Base-by-base conservation (phyloP, 2,888 invertebrate genomes). In the Eupithecia inturbata region DNA sequence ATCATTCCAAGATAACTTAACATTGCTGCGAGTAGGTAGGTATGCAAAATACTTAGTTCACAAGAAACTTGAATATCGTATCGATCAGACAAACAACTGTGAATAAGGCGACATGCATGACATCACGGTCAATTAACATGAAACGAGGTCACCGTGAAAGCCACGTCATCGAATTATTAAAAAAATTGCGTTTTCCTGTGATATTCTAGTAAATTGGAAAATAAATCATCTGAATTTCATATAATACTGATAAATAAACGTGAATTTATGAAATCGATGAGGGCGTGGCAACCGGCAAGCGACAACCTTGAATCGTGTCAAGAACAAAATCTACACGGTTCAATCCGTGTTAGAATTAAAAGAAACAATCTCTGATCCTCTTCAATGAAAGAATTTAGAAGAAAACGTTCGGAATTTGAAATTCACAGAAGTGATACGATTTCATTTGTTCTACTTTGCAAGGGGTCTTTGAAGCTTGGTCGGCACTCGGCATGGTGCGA, bases 401-500 rank as follows among this genome's bases (percentile, higher is more conserved):
- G 4, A 67, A 39, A 49, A 16, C 57, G 4, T 71, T 75, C n/a
- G 12, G 49, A 45, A 60, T 62, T 72, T 14, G 19, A 75, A 71
- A 26, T n/a, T 49, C 28, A 60, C 19, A n/a, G 41, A 14, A 62
- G 60, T 19, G 26, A 57, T 26, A 57, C 12, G 12, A 57, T 57
- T 57, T 57, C 57, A 57, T 26, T 57, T 57, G 22, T 57, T 57
- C 26, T 57, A 57, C 22, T 57, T 57, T 26, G 22, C 22, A 26
- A 12, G 49, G 49, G 49, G 49, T 57, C 57, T 53, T 45, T 57
- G 26, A 26, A 57, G 76, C 76, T 72, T 80, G 82, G 73, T 75
- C 82, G 82, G 78, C n/a, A 19, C 16, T 16, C 64, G n/a, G 64
- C 81, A 72, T 72, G 72, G 81, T 71, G 87, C 88, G 89, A 91